Evolutionary conservation across 2,113 vertebrate genomes (phyloP).

Genomic region (Lepus americanus): DNA sequence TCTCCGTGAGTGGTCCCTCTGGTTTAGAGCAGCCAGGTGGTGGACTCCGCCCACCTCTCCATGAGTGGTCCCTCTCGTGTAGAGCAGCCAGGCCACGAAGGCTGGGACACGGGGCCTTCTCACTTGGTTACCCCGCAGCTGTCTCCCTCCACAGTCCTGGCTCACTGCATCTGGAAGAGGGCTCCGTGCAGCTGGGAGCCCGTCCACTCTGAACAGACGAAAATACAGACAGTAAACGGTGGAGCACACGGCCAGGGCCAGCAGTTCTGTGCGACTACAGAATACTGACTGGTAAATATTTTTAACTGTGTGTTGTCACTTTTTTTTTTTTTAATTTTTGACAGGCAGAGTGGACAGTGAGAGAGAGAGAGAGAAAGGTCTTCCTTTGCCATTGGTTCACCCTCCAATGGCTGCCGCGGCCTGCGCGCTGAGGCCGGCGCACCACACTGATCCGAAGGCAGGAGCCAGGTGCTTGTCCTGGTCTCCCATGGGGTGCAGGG

Average conservation of each 20-base stretch:
- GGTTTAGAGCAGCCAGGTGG: slow-evolving; percentile 83
- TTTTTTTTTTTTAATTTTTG: slow-evolving; percentile 27
- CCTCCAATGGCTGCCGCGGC: no score
- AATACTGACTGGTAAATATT: slow-evolving; percentile 60
- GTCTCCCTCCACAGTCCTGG: slow-evolving; percentile 86
- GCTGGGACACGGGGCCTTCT: slow-evolving; percentile 84
- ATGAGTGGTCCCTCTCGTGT: slow-evolving; percentile 85
- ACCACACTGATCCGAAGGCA: no score
- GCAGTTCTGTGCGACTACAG: slow-evolving; percentile 74
- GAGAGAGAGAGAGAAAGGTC: no score
- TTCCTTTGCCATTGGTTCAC: no score
- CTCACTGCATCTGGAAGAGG: slow-evolving; percentile 87
- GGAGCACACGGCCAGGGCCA: slow-evolving; percentile 74
- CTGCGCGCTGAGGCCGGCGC: no score
- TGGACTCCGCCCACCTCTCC: slow-evolving; percentile 56
- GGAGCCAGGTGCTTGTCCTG: no score
- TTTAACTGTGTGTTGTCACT: slow-evolving; percentile 31
- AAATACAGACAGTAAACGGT: slow-evolving; percentile 80
- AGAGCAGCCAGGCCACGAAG: slow-evolving; percentile 80
- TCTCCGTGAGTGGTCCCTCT: slow-evolving; percentile 84
- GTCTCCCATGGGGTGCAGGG: no score
- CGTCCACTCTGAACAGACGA: slow-evolving; percentile 87
- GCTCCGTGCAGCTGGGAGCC: slow-evolving; percentile 89
- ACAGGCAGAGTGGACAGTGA: no score
- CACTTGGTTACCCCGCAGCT: slow-evolving; percentile 86